Evolutionary conservation across 2,113 vertebrate species (phyloP).

Genomic region (Campylomormyrus numenius): DNA sequence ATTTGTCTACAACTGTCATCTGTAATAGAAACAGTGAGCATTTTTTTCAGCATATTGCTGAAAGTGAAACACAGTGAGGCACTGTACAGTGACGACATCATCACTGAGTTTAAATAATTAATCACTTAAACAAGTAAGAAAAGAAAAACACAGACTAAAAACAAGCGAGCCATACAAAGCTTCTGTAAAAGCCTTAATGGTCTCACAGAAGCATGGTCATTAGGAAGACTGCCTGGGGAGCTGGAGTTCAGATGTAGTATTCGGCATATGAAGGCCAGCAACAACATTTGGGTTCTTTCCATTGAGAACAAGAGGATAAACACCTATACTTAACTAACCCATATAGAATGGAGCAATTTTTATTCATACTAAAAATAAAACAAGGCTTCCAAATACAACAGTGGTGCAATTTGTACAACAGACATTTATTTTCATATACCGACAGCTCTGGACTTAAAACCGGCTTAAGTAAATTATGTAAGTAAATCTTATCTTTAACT

Average conservation of each 20-base stretch:
- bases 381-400: not conserved
- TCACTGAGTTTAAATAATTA: not conserved
- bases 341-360: not conserved
- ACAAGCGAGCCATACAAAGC: not conserved
- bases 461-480: not conserved
- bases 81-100: not conserved
- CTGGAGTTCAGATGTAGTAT: conserved; percentile 39
- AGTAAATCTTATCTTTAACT: not conserved
- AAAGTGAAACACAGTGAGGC: not conserved
- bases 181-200: not conserved
- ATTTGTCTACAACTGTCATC: conserved; percentile 44
- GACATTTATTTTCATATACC: not conserved
- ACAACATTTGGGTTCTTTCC: conserved; percentile 35
- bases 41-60: not conserved
- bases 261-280: conserved; percentile 23
- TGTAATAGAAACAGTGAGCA: conserved; percentile 37
- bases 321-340: conserved; percentile 37
- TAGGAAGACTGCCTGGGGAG: conserved; percentile 46
- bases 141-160: not conserved
- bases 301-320: conserved; percentile 33
- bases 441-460: not conserved
- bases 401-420: not conserved
- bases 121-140: not conserved
- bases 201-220: conserved; percentile 46
- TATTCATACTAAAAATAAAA: not conserved